Evolutionary conservation across 2,113 vertebrate genomes (phyloP), one percentile per base, ranked within the genome.

Genomic region (Sphaerodactylus townsendi): DNA sequence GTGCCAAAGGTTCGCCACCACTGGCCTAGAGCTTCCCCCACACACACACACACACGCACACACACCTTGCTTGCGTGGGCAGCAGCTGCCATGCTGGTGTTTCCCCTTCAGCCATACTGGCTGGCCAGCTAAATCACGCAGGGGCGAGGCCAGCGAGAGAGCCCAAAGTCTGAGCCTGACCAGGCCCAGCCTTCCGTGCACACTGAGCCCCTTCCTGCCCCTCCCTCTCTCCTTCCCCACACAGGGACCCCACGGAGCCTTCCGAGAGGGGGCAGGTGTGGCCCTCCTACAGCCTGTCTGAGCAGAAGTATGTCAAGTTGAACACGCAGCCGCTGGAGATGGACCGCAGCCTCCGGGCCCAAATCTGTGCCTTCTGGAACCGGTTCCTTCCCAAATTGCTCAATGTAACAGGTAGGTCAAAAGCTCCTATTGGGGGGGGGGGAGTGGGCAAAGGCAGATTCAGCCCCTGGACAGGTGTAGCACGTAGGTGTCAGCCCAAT

Each of bases 361-460:
- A 98, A 94, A 93, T 97, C 90, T 98, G 98, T 83, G 97, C 97
- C 64, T 97, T 98, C 93, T 98, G 98, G 98, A 98, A 98, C 89
- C 96, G 95, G 46, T 98, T 98, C 91, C 94, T 98, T 30, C 98
- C 98, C 81, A 98, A 97, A 81, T 93, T 98, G 65, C 97, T 98
- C 92, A 98, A 98, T 84, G 97, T 97, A 86, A 98, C 98, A 35
- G 98, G 98, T 98, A 85, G 64, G 74, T 66, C 39, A 46, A 35
- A n/a, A n/a, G 28, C 56, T 17, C 3, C 5, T 44, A n/a, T n/a
- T n/a, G n/a, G 77, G 74, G 2, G 44, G 72, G 82, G 56, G 46
- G 15, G 65, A 33, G 78, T n/a, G 41, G 48, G 41, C 9, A 85
- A 68, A 88, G 59, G 56, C 84, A 44, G 84, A 64, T 30, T 46